These are phyloP conservation scores for Centropyge bicolor DNA, from an alignment of 2,797 vertebrate species.

Conservation along the genomic window DNA sequence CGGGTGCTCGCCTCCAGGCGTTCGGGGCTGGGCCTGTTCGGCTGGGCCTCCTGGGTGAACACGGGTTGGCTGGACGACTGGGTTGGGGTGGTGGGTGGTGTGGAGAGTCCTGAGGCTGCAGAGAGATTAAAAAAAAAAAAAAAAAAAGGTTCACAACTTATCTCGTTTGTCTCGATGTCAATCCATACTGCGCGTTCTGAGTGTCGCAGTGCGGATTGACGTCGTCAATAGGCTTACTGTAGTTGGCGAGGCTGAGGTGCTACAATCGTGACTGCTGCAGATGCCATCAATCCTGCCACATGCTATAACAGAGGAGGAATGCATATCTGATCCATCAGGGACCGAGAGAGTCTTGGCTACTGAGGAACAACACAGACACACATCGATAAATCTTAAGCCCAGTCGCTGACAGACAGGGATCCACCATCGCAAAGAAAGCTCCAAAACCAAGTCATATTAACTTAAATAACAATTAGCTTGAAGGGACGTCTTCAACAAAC, in stretches of 20 bases:
- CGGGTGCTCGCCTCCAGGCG: conserved; percentile 86
- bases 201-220: conserved; percentile 25
- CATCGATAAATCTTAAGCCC: conserved; percentile 21
- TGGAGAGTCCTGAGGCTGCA: conserved; percentile 91
- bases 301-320: conserved; percentile 54
- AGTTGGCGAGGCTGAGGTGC: conserved; percentile 7
- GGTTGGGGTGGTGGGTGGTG: conserved; percentile 93
- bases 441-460: neutral
- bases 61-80: conserved; percentile 90
- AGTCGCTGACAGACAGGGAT: conserved; percentile 29
- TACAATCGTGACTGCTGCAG: conserved; percentile 27
- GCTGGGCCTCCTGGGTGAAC: conserved; percentile 91
- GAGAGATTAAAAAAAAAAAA: conserved; percentile 35
- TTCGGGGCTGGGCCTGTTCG: conserved; percentile 87
- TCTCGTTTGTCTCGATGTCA: conserved; percentile 23
- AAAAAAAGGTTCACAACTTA: conserved; percentile 22
- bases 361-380: conserved; percentile 42
- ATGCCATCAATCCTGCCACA: conserved; percentile 47
- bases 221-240: neutral
- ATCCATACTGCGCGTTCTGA: conserved; percentile 1
- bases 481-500: neutral
- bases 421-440: conserved; percentile 5
- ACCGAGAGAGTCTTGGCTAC: conserved; percentile 17
- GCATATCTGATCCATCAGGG: conserved; percentile 54
- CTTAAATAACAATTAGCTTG: neutral